Percentiles rank a stretch among this genome's conserved stretches.
These are phyloP conservation scores for Danaus chrysippus DNA, from an alignment of 2,888 invertebrate genomes.

Conservation along the genomic window DNA sequence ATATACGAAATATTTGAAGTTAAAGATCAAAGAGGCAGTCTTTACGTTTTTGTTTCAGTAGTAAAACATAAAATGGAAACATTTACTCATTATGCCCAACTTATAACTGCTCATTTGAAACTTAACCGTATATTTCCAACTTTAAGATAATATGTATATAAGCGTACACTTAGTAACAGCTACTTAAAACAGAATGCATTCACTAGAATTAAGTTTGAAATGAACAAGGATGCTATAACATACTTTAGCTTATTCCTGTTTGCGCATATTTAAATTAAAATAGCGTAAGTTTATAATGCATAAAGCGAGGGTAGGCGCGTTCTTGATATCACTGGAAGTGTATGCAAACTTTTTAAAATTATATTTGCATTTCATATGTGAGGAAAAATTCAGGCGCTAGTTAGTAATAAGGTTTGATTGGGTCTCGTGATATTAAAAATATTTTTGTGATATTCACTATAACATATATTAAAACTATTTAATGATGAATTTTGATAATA, in stretches of 20 bases:
- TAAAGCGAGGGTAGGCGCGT: conserved; percentile 50
- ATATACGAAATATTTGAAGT: no score
- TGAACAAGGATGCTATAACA: conserved; percentile 30
- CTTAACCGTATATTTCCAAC: conserved; percentile 11
- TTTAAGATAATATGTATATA: conserved; percentile 23
- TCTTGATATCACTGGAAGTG: conserved; percentile 62
- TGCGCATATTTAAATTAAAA: conserved; percentile 34
- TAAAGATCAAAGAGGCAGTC: no score
- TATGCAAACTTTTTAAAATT: conserved; percentile 77
- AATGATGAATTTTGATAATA: no score
- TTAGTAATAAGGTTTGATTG: conserved; percentile 17
- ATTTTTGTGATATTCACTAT: no score
- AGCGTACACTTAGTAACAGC: conserved; percentile 20
- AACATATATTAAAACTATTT: no score
- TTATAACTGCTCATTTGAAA: conserved; percentile 11
- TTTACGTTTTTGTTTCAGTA: no score
- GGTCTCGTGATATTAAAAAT: no score
- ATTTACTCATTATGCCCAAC: background rate
- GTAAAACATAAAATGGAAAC: no score
- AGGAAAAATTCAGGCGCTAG: conserved; percentile 68
- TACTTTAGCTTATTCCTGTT: conserved; percentile 34
- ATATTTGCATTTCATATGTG: conserved; percentile 75
- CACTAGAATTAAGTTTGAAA: conserved; percentile 30
- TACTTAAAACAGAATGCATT: conserved; percentile 23
- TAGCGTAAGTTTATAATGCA: conserved; percentile 33